Evolutionary conservation across 2,888 invertebrate genomes (phyloP).

Genomic region (Druceiella hillmani): DNA sequence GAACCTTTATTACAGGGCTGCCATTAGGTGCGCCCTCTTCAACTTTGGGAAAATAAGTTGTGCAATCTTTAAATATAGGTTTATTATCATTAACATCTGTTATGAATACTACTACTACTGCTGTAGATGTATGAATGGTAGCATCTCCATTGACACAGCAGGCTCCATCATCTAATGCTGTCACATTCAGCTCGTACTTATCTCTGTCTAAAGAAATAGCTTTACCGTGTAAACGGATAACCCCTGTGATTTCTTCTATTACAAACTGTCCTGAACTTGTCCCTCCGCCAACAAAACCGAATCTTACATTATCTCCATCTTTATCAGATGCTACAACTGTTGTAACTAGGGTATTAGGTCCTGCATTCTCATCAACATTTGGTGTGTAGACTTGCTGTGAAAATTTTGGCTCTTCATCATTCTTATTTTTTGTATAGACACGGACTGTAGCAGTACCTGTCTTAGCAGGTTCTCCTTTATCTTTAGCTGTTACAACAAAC

Average conservation of each 20-base stretch:
- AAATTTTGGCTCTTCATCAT: slow-evolving; percentile 96
- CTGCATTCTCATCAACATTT: slow-evolving; percentile 93
- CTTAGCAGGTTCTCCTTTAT: slow-evolving; percentile 89
- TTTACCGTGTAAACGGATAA: slow-evolving; percentile 83
- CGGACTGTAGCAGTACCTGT: slow-evolving; percentile 91
- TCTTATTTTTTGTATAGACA: slow-evolving; percentile 96
- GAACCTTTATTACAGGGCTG: slow-evolving; percentile 88
- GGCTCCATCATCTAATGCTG: slow-evolving; percentile 95
- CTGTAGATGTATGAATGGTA: slow-evolving; percentile 88
- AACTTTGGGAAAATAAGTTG: slow-evolving; percentile 88
- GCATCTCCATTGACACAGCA: slow-evolving; percentile 89
- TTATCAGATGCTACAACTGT: slow-evolving; percentile 97
- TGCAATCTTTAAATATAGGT: slow-evolving; percentile 91
- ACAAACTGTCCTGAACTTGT: slow-evolving; percentile 90
- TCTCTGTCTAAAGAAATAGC: slow-evolving; percentile 84
- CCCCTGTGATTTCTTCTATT: slow-evolving; percentile 92
- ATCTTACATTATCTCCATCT: slow-evolving; percentile 94
- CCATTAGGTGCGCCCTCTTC: slow-evolving; percentile 93
- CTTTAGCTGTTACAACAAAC: slow-evolving; percentile 89
- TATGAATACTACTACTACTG: slow-evolving; percentile 93
- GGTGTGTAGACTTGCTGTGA: slow-evolving; percentile 96
- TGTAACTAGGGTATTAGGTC: slow-evolving; percentile 90
- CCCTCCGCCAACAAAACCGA: slow-evolving; percentile 86
- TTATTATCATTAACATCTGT: slow-evolving; percentile 97
- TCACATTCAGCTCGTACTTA: slow-evolving; percentile 94